Evolutionary conservation across 2,113 vertebrate genomes (phyloP), one percentile per base, ranked within the genome.

Genomic region (Uropsilus gracilis): DNA sequence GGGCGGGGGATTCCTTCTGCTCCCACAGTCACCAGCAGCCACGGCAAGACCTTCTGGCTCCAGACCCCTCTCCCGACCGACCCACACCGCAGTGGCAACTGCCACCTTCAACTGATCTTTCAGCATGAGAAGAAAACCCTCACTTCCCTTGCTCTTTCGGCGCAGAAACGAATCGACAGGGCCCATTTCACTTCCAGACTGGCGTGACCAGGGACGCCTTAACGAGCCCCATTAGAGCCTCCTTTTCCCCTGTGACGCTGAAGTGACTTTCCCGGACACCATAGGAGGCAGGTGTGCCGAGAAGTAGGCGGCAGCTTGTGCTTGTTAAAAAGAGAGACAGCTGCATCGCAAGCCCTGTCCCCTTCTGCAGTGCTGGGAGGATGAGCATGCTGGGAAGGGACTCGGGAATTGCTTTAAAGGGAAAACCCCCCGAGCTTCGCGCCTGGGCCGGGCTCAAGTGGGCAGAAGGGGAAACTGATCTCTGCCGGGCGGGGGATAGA

Each of bases 381-480:
- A 37, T n/a, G 53, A 88, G 13, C 20, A 12, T 11, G 57, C 30
- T 34, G 44, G 30, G 61, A 59, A 44, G 55, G 71, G n/a, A 39
- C 32, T 20, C 24, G 22, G 92, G 42, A 68, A 6, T 59, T 55
- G 10, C 34, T 55, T 48, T 46, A 10, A 3, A 11, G 63, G 48
- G 78, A 22, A 83, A 90, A 55, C 26, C 18, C 77, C 86, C 37
- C 3, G 2, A 5, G 61, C 95, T 83, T 84, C 86, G 78, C 91
- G 94, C 81, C 44, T 37, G 50, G 68, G 5, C 1, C 37, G 7
- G 48, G 75, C 91, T 78, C 77, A 78, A 37, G 39, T 8, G 53
- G 26, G 77, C 64, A 28, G 59, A 81, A 87, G 63, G 96, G 91
- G 96, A 94, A 95, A 81, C 93, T 50, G 96, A 95, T 94, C 90